Conservation (phyloP, 2,888 invertebrate genomes). For the Cosmorhoe ocellata region DNA sequence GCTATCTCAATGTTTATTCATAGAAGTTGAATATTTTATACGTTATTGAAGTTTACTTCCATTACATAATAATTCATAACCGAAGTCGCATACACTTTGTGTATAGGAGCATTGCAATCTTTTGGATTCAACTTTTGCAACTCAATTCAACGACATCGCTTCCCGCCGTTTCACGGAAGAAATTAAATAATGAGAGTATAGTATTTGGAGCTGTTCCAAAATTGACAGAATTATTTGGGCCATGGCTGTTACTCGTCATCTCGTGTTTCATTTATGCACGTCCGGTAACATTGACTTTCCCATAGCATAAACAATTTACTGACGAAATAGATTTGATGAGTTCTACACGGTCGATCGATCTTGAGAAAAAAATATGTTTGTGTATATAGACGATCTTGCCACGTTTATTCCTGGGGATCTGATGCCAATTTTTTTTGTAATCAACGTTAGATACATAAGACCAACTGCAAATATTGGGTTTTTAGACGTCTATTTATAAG, state of each 20-base stretch:
- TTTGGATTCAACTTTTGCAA: constrained; percentile 9
- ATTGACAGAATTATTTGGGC: constrained; percentile 71
- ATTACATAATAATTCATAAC: constrained; percentile 39
- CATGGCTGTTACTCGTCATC: constrained; percentile 70
- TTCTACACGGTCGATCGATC: constrained; percentile 40
- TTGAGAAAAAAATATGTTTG: constrained; percentile 13
- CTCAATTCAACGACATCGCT: constrained; percentile 4
- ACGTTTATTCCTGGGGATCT: constrained; percentile 12
- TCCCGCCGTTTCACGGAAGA: constrained; percentile 38
- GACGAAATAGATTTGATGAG: constrained; percentile 61
- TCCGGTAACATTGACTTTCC: constrained; percentile 81
- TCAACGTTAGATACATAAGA: constrained; percentile 3
- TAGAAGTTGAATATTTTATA: constrained; percentile 34
- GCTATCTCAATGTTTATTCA: constrained; percentile 57
- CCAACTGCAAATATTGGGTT: constrained; percentile 12
- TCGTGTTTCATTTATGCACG: constrained; percentile 69
- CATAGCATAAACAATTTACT: constrained; percentile 65
- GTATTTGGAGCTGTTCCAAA: constrained; percentile 73
- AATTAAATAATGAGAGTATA: constrained; percentile 65
- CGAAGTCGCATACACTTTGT: constrained; percentile 1
- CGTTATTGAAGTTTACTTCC: constrained; percentile 37
- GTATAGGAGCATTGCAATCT: background rate
- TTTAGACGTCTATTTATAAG: constrained; percentile 2
- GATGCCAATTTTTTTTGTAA: constrained; percentile 17
- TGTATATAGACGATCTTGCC: constrained; percentile 7